Base-by-base conservation (phyloP, 1,140 invertebrate genomes). In the Portunus trituberculatus region DNA sequence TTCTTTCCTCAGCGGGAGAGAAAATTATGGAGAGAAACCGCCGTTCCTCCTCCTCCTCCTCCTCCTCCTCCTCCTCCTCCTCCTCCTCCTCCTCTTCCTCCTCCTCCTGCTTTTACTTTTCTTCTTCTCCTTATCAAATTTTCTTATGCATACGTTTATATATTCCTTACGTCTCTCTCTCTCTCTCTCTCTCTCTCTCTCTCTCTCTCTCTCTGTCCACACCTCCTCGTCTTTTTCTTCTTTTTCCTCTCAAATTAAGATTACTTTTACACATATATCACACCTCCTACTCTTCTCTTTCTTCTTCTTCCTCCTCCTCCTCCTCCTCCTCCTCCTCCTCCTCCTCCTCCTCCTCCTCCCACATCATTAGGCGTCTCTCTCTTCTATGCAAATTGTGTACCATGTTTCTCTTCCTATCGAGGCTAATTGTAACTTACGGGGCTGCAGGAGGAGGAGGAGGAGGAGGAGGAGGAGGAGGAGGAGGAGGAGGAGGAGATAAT, bases 301-400 rank as follows among this genome's bases (percentile, higher is more conserved):
- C 39, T 39, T 1, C 39, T 39, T 39, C 39, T 91, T 46, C 48
- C 89, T 45, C 39, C 39, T 39, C 39, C 39, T 39, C 39, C 39
- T 39, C 39, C 39, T 39, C 39, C 39, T 39, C 39, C 39, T 39
- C 39, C 39, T 39, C 39, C 39, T 39, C 39, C 39, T 39, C 39
- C 39, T 39, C 39, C 39, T 46, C 89, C 89, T 91, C 89, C 48
- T 46, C n/a, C 89, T 91, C 89, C 48, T 46, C 48, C 48, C 4
- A 6, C 39, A 39, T 39, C 39, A 39, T 39, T 39, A 39, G 39
- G 39, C 39, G 39, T 39, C 39, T 39, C 39, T 39, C 39, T 39
- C 39, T 39, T 39, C 39, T 39, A 39, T 39, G 39, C 39, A 39
- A 39, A 39, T 39, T 39, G 39, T 2, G 39, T 39, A 39, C 39